Percentiles rank a stretch among this genome's conserved stretches.
These are phyloP conservation scores for Bradynema listronoti DNA, from an alignment of 1,140 invertebrate genomes.

Conservation along the genomic window DNA sequence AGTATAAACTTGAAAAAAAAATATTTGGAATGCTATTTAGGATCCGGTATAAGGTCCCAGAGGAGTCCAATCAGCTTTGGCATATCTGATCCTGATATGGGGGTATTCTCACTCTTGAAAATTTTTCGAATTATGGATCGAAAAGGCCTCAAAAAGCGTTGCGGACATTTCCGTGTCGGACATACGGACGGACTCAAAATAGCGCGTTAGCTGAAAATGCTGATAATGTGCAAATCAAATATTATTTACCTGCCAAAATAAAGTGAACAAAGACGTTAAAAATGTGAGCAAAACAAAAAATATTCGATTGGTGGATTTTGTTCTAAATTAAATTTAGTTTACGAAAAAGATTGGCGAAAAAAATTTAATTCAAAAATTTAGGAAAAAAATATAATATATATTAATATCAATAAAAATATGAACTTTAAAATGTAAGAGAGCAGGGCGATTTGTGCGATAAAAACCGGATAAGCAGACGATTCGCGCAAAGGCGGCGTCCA, in stretches of 20 bases:
- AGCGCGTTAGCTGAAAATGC: slow-evolving; percentile 14
- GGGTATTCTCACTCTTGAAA: too few relatives aligned
- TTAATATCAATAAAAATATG: not conserved
- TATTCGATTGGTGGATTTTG: slow-evolving; percentile 67
- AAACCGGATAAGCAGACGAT: slow-evolving; percentile 71
- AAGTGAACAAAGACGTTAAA: slow-evolving; percentile 57
- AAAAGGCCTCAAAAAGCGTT: too few relatives aligned
- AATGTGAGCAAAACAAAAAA: slow-evolving; percentile 60
- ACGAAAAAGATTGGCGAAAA: slow-evolving; percentile 12
- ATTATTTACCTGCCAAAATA: slow-evolving; percentile 34
- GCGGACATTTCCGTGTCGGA: too few relatives aligned
- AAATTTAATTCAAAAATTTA: not conserved
- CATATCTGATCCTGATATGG: too few relatives aligned
- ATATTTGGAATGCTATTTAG: too few relatives aligned
- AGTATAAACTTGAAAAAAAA: too few relatives aligned
- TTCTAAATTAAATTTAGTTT: slow-evolving; percentile 60
- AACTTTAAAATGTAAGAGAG: slow-evolving; percentile 60
- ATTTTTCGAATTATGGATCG: too few relatives aligned
- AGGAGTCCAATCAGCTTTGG: too few relatives aligned
- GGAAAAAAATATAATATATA: not conserved
- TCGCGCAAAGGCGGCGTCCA: slow-evolving; percentile 77
- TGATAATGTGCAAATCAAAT: slow-evolving; percentile 6
- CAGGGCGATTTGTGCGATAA: slow-evolving; percentile 61
- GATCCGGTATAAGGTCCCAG: too few relatives aligned
- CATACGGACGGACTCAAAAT: too few relatives aligned